Evolutionary conservation across 2,113 vertebrate genomes (phyloP).

Genomic region (Sander lucioperca): DNA sequence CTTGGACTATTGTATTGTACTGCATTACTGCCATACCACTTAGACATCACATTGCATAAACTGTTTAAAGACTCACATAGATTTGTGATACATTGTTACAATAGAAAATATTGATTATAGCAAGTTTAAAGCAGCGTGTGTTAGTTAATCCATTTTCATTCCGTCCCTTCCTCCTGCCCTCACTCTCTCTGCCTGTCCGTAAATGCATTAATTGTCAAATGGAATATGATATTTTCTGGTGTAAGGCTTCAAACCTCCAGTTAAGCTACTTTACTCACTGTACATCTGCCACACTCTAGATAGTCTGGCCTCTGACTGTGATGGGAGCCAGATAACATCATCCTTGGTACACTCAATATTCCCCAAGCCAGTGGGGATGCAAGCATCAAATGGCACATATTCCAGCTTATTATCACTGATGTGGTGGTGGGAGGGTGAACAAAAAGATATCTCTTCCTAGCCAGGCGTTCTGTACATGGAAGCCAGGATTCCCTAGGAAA

Average conservation of each 20-base stretch:
- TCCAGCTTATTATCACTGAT: constrained; percentile 47
- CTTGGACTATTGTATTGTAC: too few species aligned
- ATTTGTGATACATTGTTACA: not conserved
- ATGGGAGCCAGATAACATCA: constrained; percentile 48
- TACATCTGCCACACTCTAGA: constrained; percentile 51
- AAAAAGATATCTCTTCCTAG: not conserved
- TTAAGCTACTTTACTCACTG: constrained; percentile 12
- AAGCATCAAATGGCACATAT: constrained; percentile 43
- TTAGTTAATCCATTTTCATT: not conserved
- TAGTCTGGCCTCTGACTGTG: constrained; percentile 45
- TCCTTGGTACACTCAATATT: constrained; percentile 52
- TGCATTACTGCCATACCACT: too few species aligned
- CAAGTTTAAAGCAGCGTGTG: not conserved
- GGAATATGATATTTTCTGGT: not conserved
- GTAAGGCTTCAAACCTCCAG: constrained; percentile 11
- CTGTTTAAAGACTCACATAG: not conserved
- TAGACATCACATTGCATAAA: too few species aligned
- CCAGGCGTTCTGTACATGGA: constrained; percentile 13
- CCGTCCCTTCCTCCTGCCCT: not conserved
- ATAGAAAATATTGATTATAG: not conserved
- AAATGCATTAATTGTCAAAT: not conserved
- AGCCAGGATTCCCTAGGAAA: not conserved
- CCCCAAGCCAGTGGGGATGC: constrained; percentile 38
- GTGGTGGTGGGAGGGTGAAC: constrained; percentile 37
- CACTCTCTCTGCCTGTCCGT: not conserved